These are phyloP conservation scores for Noctua janthina DNA, from an alignment of 2,888 invertebrate genomes.

Conservation along the genomic window DNA sequence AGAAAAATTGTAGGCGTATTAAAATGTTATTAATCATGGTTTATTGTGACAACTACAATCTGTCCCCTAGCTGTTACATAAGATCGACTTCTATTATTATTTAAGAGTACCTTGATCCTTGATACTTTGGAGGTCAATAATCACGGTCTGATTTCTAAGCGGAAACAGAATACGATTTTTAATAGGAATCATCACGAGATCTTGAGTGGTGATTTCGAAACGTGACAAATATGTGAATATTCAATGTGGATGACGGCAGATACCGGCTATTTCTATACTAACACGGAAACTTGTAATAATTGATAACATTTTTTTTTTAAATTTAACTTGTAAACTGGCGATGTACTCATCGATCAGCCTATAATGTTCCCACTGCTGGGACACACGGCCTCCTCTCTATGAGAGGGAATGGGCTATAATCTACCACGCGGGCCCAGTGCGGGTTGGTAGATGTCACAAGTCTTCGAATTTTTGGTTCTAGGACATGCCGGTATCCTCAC, in stretches of 20 bases:
- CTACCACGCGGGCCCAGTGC: too few relatives aligned
- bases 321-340: slow-evolving; percentile 1
- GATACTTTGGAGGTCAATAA: slow-evolving; percentile 7
- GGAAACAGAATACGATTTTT: neutral
- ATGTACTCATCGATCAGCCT: too few relatives aligned
- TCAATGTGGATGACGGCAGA: slow-evolving; percentile 21
- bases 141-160: slow-evolving; percentile 9
- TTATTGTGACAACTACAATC: slow-evolving; percentile 32
- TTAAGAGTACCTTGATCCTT: slow-evolving; percentile 6
- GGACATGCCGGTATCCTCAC: too few relatives aligned
- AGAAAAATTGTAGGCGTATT: slow-evolving; percentile 29
- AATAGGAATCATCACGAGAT: slow-evolving; percentile 14
- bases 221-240: slow-evolving; percentile 38
- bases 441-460: too few relatives aligned
- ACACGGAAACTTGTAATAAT: slow-evolving; percentile 25
- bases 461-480: too few relatives aligned
- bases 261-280: neutral
- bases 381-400: too few relatives aligned
- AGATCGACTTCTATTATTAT: neutral
- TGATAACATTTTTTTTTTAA: slow-evolving; percentile 18
- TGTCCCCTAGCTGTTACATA: neutral
- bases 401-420: too few relatives aligned
- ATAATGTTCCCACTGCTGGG: too few relatives aligned
- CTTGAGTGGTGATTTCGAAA: slow-evolving; percentile 18
- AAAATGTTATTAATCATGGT: slow-evolving; percentile 47